Evolutionary conservation across 2,797 vertebrate genomes (phyloP), one percentile per base, ranked within the genome.

Genomic region (Sebastes matsubarae): DNA sequence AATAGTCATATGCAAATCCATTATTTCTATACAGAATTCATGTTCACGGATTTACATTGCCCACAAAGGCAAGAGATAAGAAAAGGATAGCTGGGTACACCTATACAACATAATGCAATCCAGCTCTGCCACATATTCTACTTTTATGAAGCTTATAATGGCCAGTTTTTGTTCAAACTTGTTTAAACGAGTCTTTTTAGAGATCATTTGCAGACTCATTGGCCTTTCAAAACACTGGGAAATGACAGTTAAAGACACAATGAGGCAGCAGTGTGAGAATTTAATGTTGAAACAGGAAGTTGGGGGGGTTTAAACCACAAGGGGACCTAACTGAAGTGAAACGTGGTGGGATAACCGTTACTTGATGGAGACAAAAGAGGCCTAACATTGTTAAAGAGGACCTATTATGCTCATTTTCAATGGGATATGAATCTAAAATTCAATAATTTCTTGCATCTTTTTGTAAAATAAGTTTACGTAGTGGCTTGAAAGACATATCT

Each of bases 261-360:
- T 74, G 29, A 68, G 57, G 36, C 46, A 61, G 27, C 42, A 13
- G 1, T 55, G 60, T 74, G 61, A 25, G 66, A 70, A 2, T 8
- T 8, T 18, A 14, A 20, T 72, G 57, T 63, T 71, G 68, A 75
- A 81, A 86, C 68, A 79, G 88, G 86, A 91, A 80, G 72, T 27
- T 2, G 52, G 1, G 9, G 66, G 2, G 4, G 20, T 52, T 63
- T 70, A 13, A 4, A 61, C 36, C 58, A 68, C 46, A 50, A 7
- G 14, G 7, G 25, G 6, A 13, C 32, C 2, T 11, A 46, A 60
- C 12, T 68, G 8, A 50, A 16, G 2, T 69, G 3, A 72, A 6
- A 79, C 67, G 8, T 5, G 10, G 16, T 22, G 8, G 20, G 30
- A 38, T 38, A 8, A 18, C 7, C 50, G 27, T 72, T 36, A 18